Evolutionary conservation across 1,140 invertebrate species (phyloP).

Genomic region (Heliconius hermathena): DNA sequence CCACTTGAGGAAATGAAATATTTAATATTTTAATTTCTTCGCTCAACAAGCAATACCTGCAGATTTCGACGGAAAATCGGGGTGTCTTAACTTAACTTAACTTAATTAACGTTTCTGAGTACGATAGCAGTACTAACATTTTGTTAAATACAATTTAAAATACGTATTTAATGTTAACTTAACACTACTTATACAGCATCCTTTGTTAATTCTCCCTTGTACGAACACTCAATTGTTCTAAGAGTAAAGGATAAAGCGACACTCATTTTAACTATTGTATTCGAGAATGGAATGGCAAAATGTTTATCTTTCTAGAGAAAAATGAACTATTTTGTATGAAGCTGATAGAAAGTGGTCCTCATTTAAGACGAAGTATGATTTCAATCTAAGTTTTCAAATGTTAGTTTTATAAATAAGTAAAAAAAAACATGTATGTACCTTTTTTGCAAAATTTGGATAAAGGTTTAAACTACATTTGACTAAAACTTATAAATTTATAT

Average conservation of each 20-base stretch:
- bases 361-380: conserved; percentile 17
- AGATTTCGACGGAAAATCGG: no score
- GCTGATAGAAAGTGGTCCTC: conserved; percentile 24
- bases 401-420: no score
- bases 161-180: conserved; percentile 20
- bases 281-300: conserved; percentile 27
- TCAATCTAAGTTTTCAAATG: background rate
- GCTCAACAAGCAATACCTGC: no score
- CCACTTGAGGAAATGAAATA: no score
- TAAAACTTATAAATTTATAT: background rate
- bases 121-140: background rate
- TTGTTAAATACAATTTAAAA: conserved; percentile 1
- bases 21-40: no score
- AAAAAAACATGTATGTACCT: no score
- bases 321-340: conserved; percentile 38
- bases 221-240: conserved; percentile 41
- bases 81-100: background rate
- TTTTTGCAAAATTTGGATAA: no score
- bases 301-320: conserved; percentile 41
- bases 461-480: no score
- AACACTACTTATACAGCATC: conserved; percentile 31
- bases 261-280: conserved; percentile 38
- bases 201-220: conserved; percentile 41
- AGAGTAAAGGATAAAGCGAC: conserved; percentile 38
- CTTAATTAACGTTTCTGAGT: background rate